These are phyloP conservation scores for Pocota personata DNA, from an alignment of 2,888 invertebrate species.

Conservation along the genomic window DNA sequence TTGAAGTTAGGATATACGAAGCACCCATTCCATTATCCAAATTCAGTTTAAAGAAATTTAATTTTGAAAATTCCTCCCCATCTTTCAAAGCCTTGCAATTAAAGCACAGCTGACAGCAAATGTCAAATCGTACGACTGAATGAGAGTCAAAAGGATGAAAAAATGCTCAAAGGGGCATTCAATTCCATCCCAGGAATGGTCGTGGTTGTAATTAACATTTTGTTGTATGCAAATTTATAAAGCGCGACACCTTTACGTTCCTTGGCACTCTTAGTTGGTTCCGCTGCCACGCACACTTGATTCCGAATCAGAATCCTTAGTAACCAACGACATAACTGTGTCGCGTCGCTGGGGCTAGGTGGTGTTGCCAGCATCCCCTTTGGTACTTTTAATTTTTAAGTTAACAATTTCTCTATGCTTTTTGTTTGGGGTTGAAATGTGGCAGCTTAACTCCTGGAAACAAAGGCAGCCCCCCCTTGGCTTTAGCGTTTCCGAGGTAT, in stretches of 20 bases:
- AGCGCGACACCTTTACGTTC: conserved; percentile 52
- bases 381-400: conserved; percentile 56
- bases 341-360: conserved; percentile 2
- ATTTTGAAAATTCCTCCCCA: conserved; percentile 12
- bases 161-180: conserved; percentile 58
- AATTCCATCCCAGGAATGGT: conserved; percentile 34
- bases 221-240: conserved; percentile 67
- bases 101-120: conserved; percentile 45
- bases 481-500: neutral
- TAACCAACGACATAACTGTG: conserved; percentile 54
- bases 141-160: conserved; percentile 3
- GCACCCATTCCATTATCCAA: neutral
- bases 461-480: conserved; percentile 25
- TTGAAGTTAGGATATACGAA: too few species aligned
- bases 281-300: conserved; percentile 39
- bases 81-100: conserved; percentile 8
- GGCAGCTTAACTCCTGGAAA: conserved; percentile 45
- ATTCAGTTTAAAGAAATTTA: conserved; percentile 1
- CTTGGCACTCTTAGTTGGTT: conserved; percentile 13
- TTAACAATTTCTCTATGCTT: conserved; percentile 42
- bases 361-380: conserved; percentile 21
- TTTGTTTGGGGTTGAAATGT: conserved; percentile 4
- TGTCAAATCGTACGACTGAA: conserved; percentile 25
- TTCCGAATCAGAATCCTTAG: conserved; percentile 53
- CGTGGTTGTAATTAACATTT: conserved; percentile 66